Conservation (phyloP, 2,797 vertebrate genomes). For the Pipistrellus nathusii region DNA sequence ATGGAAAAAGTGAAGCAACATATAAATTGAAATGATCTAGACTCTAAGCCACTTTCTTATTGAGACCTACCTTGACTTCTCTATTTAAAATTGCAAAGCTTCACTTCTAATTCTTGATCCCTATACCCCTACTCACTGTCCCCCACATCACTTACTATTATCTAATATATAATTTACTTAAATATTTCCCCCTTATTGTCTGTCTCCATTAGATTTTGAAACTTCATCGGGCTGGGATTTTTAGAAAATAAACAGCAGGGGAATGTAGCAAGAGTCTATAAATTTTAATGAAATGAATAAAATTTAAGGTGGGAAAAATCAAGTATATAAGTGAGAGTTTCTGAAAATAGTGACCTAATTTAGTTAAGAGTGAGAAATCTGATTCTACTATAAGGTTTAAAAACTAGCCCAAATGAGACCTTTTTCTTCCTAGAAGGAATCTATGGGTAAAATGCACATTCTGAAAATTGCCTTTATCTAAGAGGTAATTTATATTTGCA, state of each 20-base stretch:
- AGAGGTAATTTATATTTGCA: constrained; percentile 3
- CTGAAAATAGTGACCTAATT: constrained; percentile 4
- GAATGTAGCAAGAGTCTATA: background rate
- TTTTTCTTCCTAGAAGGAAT: constrained; percentile 22
- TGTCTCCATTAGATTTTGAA: background rate
- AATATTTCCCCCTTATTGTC: fast-evolving
- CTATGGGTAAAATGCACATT: background rate
- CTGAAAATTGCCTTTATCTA: background rate
- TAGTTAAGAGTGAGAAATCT: constrained; percentile 25
- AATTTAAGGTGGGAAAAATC: background rate
- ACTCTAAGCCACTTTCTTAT: background rate
- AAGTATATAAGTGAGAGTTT: background rate
- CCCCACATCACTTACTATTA: background rate
- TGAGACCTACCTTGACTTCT: background rate
- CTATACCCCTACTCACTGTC: background rate
- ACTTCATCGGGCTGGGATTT: background rate
- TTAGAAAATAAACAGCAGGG: background rate
- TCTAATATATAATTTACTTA: background rate
- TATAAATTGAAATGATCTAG: background rate
- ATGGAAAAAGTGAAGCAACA: background rate
- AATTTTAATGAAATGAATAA: constrained; percentile 51
- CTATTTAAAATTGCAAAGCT: background rate
- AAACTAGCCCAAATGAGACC: background rate
- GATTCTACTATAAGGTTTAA: constrained; percentile 32
- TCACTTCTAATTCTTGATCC: background rate